phyloP scores from a whole-genome alignment of 1,140 invertebrate genomes.

The Sycophila sp. region DNA sequence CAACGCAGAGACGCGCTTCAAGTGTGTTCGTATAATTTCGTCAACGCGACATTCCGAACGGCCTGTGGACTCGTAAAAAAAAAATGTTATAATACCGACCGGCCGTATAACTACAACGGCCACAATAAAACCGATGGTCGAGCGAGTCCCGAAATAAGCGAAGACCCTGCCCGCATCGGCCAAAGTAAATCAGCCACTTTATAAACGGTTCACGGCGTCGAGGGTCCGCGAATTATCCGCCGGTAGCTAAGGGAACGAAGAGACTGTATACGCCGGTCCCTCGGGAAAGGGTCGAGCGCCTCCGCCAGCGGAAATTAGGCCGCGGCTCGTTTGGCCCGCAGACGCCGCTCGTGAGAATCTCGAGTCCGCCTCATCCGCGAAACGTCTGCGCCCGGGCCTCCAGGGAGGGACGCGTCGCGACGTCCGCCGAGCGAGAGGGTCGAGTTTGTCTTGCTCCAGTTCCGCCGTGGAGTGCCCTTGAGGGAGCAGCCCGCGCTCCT shows the following conservation, averaged over 20 bases:
- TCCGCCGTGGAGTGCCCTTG: constrained; percentile 23
- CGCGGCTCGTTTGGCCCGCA: constrained; percentile 3
- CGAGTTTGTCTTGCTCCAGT: constrained; percentile 24
- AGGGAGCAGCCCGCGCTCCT: background rate
- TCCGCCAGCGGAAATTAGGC: constrained; percentile 20
- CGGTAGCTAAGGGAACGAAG: background rate
- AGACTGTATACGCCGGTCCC: no score
- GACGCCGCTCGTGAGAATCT: background rate
- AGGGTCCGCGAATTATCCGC: background rate
- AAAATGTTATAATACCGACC: no score
- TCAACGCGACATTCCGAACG: no score
- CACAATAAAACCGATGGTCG: no score
- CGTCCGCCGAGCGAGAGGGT: background rate
- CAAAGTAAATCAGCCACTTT: constrained; percentile 5
- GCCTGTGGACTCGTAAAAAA: no score
- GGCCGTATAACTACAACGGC: no score
- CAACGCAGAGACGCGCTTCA: no score
- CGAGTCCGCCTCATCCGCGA: background rate
- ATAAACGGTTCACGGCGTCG: constrained; percentile 8
- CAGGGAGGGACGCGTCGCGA: background rate
- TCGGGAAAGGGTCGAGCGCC: no score
- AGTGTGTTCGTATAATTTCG: no score
- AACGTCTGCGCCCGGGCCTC: background rate
- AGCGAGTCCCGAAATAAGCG: no score
- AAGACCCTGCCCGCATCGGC: no score